These are phyloP conservation scores for Peromyscus nudipes DNA, from an alignment of 2,797 vertebrate genomes.

Conservation along the genomic window DNA sequence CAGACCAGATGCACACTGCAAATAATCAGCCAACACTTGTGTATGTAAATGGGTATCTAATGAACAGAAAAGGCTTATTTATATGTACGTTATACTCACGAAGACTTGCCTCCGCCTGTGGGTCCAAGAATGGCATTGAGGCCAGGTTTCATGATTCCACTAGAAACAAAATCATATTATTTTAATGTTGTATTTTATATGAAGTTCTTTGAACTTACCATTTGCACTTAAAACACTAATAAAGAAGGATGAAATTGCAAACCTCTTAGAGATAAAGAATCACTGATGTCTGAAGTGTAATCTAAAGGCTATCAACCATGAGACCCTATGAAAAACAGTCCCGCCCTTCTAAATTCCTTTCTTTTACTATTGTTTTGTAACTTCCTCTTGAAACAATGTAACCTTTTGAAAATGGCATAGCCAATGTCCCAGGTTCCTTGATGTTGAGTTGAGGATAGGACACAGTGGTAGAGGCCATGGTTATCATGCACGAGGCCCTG, in stretches of 20 bases:
- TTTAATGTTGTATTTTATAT: neutral
- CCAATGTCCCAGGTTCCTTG: neutral
- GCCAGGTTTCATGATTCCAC: conserved; percentile 91
- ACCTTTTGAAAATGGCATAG: conserved; percentile 32
- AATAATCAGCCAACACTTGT: neutral
- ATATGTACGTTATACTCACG: conserved; percentile 86
- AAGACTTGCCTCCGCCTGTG: conserved; percentile 90
- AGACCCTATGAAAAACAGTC: neutral
- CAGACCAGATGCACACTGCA: neutral
- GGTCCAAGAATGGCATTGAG: conserved; percentile 91
- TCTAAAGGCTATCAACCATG: neutral
- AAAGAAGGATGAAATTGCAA: neutral
- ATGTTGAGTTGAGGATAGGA: neutral
- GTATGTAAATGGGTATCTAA: neutral
- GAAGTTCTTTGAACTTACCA: neutral
- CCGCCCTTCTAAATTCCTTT: neutral
- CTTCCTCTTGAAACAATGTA: neutral
- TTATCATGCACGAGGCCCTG: neutral
- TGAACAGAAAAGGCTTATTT: neutral
- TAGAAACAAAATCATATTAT: conserved; percentile 75
- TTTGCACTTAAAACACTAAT: neutral
- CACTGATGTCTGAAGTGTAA: neutral
- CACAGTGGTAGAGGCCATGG: neutral
- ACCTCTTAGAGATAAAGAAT: neutral
- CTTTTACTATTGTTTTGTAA: neutral